Conservation (phyloP, 2,113 vertebrate species). For the Leptocoma aspasia region DNA sequence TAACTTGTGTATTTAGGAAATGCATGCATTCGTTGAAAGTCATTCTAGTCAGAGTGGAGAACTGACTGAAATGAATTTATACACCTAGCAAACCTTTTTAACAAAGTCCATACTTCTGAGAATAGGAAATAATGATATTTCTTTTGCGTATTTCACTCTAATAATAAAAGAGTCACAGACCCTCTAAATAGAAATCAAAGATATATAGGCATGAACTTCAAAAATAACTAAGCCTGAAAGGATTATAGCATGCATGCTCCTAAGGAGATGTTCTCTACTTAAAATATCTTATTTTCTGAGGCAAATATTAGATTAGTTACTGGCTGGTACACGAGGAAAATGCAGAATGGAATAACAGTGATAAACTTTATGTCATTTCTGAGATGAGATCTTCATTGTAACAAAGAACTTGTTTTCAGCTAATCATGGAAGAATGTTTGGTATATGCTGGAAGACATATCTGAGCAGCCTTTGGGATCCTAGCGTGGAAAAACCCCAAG, state of each 20-base stretch:
- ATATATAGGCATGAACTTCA: neutral
- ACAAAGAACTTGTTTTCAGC: neutral
- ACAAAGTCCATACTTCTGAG: neutral
- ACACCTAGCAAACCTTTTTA: neutral
- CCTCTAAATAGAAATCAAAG: neutral
- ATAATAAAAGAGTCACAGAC: neutral
- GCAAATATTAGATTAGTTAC: neutral
- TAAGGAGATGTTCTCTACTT: neutral
- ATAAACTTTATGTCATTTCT: neutral
- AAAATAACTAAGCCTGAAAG: neutral
- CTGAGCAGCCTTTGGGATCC: neutral
- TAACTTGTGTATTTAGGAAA: conserved; percentile 48
- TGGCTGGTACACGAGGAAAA: neutral
- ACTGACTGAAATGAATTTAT: conserved; percentile 4
- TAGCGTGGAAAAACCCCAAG: neutral
- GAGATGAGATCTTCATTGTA: neutral
- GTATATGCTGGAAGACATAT: neutral
- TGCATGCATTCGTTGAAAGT: conserved; percentile 29
- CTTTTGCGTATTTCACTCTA: neutral
- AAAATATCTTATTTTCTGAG: neutral
- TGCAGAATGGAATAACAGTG: neutral
- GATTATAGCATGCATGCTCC: neutral
- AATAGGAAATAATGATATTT: neutral
- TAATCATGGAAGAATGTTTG: neutral
- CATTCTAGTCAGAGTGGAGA: conserved; percentile 14